These are phyloP conservation scores for Reinhardtius hippoglossoides DNA, from an alignment of 2,113 vertebrate genomes.

Conservation along the genomic window DNA sequence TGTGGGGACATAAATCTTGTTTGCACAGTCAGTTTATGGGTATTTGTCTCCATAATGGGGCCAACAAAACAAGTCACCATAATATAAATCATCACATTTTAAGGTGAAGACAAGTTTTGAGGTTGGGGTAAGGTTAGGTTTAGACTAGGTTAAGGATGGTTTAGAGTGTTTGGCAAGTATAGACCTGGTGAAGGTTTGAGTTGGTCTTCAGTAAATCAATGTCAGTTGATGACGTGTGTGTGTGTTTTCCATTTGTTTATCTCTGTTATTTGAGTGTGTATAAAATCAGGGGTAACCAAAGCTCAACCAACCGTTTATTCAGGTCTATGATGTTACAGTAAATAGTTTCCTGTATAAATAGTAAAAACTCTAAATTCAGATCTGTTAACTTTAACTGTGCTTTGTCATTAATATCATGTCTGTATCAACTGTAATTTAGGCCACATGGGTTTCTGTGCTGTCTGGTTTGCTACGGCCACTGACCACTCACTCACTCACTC, in stretches of 20 bases:
- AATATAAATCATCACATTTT: too few species aligned
- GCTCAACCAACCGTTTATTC: not conserved
- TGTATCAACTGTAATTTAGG: slow-evolving; percentile 1
- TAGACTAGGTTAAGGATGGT: too few species aligned
- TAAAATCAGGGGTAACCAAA: slow-evolving; percentile 27
- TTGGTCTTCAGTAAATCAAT: not conserved
- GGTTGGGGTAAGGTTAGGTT: too few species aligned
- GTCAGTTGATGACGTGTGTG: not conserved
- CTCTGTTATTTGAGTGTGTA: slow-evolving; percentile 6
- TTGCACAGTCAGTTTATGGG: not conserved
- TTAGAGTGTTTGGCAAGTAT: too few species aligned
- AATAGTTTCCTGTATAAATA: not conserved
- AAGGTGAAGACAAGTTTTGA: too few species aligned
- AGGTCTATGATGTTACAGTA: not conserved
- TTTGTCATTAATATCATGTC: not conserved
- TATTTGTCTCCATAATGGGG: not conserved
- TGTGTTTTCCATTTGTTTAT: slow-evolving; percentile 58
- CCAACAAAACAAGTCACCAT: too few species aligned
- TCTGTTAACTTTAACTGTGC: not conserved
- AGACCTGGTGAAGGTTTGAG: not conserved
- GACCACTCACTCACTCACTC: slow-evolving; percentile 30
- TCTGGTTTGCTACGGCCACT: not conserved
- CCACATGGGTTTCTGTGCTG: not conserved
- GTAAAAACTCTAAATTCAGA: not conserved
- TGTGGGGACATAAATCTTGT: not conserved